A percentile compares a stretch with the other conserved stretches of the same genome.
phyloP scores from a whole-genome alignment of 2,113 vertebrate species.

The Paradoxurus hermaphroditus region DNA sequence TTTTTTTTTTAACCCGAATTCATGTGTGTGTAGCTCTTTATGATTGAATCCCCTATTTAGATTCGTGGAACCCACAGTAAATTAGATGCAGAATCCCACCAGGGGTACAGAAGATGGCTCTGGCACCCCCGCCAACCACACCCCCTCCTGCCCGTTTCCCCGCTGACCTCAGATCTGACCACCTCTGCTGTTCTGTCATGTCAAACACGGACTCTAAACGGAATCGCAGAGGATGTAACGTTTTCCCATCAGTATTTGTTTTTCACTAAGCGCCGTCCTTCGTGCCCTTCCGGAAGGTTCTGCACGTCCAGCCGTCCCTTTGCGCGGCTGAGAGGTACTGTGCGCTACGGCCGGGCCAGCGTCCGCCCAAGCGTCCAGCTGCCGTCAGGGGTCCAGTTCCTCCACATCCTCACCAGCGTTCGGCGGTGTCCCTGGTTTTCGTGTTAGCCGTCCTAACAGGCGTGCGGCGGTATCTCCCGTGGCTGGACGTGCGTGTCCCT shows the following conservation, averaged over 20 bases:
- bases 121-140: too few species aligned
- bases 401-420: not conserved
- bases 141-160: too few species aligned
- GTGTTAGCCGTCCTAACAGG: not conserved
- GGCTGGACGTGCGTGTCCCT: not conserved
- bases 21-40: not conserved
- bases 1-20: not conserved
- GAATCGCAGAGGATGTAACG: not conserved
- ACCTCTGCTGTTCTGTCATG: not conserved
- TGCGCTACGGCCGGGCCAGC: fast-evolving
- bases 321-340: fast-evolving
- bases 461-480: too few species aligned
- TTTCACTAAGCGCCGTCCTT: not conserved
- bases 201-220: not conserved
- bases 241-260: not conserved
- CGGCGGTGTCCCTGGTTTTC: fast-evolving
- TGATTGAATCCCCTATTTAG: not conserved
- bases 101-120: fast-evolving
- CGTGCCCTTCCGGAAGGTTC: not conserved
- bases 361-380: fast-evolving
- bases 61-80: not conserved
- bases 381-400: not conserved
- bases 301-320: not conserved
- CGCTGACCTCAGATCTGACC: not conserved
- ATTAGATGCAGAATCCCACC: too few species aligned